Percentiles rank a stretch among this genome's conserved stretches.
phyloP scores from a whole-genome alignment of 1,140 invertebrate species.

The Bilobella aurantiaca region DNA sequence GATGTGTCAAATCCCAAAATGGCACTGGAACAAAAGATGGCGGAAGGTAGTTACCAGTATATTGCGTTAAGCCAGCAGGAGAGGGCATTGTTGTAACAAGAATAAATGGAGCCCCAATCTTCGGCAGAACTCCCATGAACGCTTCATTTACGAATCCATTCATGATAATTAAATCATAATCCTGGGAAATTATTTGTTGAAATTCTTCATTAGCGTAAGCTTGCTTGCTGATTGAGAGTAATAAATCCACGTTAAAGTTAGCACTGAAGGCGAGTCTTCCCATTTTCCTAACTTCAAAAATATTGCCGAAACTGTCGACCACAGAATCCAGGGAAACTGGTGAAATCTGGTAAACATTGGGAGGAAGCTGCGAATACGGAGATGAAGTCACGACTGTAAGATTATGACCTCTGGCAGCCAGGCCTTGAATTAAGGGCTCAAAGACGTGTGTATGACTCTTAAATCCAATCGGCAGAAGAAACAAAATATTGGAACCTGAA shows the following conservation, averaged over 20 bases:
- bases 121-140: constrained; percentile 14
- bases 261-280: neutral
- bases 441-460: constrained; percentile 18
- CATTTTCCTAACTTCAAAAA: constrained; percentile 1
- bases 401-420: constrained; percentile 6
- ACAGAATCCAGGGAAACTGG: neutral
- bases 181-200: neutral
- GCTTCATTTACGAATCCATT: constrained; percentile 13
- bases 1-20: constrained; percentile 4
- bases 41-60: constrained; percentile 8
- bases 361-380: neutral
- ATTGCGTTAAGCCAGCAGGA: neutral
- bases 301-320: neutral
- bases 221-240: neutral
- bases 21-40: constrained; percentile 17
- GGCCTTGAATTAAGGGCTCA: constrained; percentile 5
- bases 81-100: constrained; percentile 9
- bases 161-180: constrained; percentile 15
- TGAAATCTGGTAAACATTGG: neutral
- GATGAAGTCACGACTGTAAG: constrained; percentile 7
- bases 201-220: constrained; percentile 10
- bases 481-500: neutral
- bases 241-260: neutral
- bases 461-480: constrained; percentile 9
- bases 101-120: constrained; percentile 17